Conservation (phyloP, 2,888 invertebrate species). For the Allophyes oxyacanthae region DNA sequence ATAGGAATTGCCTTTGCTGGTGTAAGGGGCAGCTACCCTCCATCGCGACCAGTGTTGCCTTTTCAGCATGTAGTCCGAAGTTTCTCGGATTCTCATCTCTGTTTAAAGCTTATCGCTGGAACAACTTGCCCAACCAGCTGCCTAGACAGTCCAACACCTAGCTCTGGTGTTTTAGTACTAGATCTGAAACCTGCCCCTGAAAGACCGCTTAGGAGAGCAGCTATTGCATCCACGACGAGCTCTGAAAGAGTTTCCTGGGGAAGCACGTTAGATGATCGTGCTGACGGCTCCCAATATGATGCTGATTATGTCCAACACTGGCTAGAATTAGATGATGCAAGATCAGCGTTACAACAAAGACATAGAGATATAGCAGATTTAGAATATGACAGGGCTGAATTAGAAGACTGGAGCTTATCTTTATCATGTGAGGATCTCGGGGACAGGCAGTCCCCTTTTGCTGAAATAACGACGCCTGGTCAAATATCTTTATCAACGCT, state of each 20-base stretch:
- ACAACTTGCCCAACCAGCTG: constrained; percentile 87
- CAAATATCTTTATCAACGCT: constrained; percentile 91
- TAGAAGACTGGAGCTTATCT: constrained; percentile 94
- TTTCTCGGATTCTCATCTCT: constrained; percentile 93
- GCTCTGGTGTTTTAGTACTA: constrained; percentile 90
- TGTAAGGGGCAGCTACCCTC: constrained; percentile 93
- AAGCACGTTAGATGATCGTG: constrained; percentile 89
- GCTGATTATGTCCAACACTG: constrained; percentile 94
- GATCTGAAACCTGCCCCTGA: constrained; percentile 90
- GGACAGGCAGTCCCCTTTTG: constrained; percentile 86
- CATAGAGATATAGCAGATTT: constrained; percentile 92
- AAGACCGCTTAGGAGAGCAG: constrained; percentile 89
- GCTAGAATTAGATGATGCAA: constrained; percentile 92
- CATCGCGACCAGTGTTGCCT: constrained; percentile 91
- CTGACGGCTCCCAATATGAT: constrained; percentile 91
- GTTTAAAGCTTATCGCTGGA: constrained; percentile 91
- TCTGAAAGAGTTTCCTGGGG: constrained; percentile 89
- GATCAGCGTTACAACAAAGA: constrained; percentile 91
- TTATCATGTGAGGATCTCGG: constrained; percentile 92
- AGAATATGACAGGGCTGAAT: constrained; percentile 93
- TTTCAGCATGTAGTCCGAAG: constrained; percentile 93
- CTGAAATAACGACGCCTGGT: constrained; percentile 89
- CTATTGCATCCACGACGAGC: constrained; percentile 86
- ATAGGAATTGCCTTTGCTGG: constrained; percentile 90
- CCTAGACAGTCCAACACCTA: constrained; percentile 89